Conservation (phyloP, 2,888 invertebrate species). For the Eupithecia exiguata region DNA sequence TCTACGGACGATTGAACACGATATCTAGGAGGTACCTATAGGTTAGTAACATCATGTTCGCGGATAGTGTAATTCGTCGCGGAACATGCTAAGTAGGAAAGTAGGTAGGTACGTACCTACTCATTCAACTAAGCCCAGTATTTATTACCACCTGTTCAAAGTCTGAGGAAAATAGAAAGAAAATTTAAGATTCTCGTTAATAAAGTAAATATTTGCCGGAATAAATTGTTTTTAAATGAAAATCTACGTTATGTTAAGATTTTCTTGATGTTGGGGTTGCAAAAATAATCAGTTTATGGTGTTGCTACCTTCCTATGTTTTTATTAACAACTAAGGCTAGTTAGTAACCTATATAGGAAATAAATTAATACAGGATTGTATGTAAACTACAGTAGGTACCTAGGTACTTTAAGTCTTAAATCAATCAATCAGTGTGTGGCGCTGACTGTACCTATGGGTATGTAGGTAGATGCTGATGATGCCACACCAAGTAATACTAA, state of each 20-base stretch:
- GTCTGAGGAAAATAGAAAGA: conserved; percentile 3
- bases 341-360: too few relatives aligned
- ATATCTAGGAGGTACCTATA: background rate
- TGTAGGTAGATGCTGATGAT: too few relatives aligned
- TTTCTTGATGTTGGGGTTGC: background rate
- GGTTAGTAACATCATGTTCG: background rate
- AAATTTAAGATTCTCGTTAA: conserved; percentile 2
- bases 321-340: too few relatives aligned
- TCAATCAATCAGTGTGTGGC: too few relatives aligned
- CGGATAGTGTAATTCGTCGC: conserved; percentile 9
- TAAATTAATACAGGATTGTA: too few relatives aligned
- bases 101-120: background rate
- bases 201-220: conserved; percentile 5
- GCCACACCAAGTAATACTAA: too few relatives aligned
- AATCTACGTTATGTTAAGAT: background rate
- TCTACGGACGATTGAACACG: conserved; percentile 19
- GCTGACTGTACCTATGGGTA: too few relatives aligned
- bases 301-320: background rate
- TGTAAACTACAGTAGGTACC: too few relatives aligned
- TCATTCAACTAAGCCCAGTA: background rate
- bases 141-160: conserved; percentile 15
- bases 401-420: too few relatives aligned
- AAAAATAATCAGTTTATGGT: background rate
- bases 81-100: background rate
- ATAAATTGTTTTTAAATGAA: conserved; percentile 11